These are phyloP conservation scores for Hydrolagus affinis DNA, from an alignment of 2,113 vertebrate species.

Conservation along the genomic window DNA sequence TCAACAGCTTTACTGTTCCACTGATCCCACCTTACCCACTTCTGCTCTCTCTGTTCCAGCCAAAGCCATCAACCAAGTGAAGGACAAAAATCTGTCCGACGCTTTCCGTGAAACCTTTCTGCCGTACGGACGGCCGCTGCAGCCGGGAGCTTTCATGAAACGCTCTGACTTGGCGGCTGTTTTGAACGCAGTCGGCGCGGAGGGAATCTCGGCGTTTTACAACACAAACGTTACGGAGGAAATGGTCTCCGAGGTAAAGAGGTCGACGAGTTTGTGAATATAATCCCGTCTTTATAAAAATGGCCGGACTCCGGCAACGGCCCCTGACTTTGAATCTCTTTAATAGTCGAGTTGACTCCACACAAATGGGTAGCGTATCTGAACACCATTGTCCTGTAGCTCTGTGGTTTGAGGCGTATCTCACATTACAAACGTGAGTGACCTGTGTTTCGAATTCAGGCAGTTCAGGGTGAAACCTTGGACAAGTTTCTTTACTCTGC, in stretches of 20 bases:
- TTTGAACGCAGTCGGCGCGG: constrained; percentile 65
- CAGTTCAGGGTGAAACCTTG: no score
- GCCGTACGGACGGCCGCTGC: constrained; percentile 58
- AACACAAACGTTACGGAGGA: constrained; percentile 76
- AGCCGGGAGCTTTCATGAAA: constrained; percentile 60
- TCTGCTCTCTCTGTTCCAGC: constrained; percentile 52
- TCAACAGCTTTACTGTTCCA: background rate
- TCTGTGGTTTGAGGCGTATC: no score
- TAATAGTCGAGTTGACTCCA: background rate
- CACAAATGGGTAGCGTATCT: background rate
- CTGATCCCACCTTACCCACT: background rate
- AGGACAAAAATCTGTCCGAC: constrained; percentile 61
- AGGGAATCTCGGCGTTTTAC: constrained; percentile 76
- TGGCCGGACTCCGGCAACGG: no score
- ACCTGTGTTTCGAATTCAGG: no score
- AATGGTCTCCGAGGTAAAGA: constrained; percentile 73
- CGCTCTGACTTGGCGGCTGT: constrained; percentile 72
- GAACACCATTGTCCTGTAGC: no score
- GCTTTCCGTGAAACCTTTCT: constrained; percentile 75
- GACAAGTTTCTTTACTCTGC: no score
- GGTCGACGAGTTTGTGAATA: background rate
- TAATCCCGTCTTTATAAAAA: background rate
- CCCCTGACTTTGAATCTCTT: background rate
- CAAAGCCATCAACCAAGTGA: constrained; percentile 65
- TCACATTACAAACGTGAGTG: no score